phyloP scores from a whole-genome alignment of 2,113 vertebrate genomes.

The Synchiropus splendidus region DNA sequence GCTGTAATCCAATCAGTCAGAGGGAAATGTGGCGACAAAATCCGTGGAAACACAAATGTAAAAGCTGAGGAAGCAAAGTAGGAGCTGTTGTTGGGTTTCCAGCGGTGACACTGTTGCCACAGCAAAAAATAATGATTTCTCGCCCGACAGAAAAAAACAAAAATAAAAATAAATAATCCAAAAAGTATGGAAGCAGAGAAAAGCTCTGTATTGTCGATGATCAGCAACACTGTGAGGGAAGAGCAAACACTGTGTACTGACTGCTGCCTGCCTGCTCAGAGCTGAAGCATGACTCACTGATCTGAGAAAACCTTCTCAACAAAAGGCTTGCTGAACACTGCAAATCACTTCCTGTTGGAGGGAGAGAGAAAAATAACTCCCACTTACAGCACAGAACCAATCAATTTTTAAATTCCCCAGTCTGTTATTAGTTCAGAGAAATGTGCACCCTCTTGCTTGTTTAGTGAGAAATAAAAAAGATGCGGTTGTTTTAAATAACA shows the following conservation, averaged over 20 bases:
- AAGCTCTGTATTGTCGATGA: constrained; percentile 64
- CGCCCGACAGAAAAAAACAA: constrained; percentile 3
- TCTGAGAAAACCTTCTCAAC: constrained; percentile 98
- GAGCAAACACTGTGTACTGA: constrained; percentile 72
- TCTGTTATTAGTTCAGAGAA: constrained; percentile 59
- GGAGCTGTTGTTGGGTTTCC: constrained; percentile 45
- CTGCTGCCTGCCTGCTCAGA: constrained; percentile 82
- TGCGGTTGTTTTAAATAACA: constrained; percentile 10
- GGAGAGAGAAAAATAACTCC: constrained; percentile 72
- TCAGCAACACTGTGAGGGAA: constrained; percentile 45
- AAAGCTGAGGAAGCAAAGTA: constrained; percentile 35
- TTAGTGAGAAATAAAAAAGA: constrained; percentile 28
- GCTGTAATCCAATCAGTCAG: constrained; percentile 53
- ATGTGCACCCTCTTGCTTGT: constrained; percentile 42
- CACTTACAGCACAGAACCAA: constrained; percentile 92
- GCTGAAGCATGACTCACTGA: constrained; percentile 97
- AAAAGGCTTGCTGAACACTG: constrained; percentile 98
- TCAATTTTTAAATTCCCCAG: constrained; percentile 83
- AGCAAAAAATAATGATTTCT: constrained; percentile 21
- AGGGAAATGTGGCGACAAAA: constrained; percentile 47
- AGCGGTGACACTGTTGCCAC: constrained; percentile 24
- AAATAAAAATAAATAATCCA: constrained; percentile 22
- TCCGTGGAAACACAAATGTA: constrained; percentile 57
- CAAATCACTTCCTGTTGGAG: constrained; percentile 98
- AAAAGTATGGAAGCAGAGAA: constrained; percentile 64